phyloP scores from a whole-genome alignment of 2,113 vertebrate genomes.

The Rhinoderma darwinii region DNA sequence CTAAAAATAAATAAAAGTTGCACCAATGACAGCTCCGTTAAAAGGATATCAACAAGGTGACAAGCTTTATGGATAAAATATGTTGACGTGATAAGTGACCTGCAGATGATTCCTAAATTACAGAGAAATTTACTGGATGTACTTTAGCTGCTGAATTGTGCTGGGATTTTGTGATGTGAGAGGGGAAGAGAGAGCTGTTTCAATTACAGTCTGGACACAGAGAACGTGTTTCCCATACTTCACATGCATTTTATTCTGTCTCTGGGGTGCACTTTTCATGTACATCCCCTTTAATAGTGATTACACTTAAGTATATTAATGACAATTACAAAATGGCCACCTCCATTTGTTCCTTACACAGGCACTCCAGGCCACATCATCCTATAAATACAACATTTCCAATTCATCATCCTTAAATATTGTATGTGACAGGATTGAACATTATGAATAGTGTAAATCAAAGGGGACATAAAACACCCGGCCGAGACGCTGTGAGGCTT shows the following conservation, averaged over 20 bases:
- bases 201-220: neutral
- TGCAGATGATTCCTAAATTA: too few relatives aligned
- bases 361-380: neutral
- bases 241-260: too few relatives aligned
- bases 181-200: neutral
- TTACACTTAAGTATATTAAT: too few relatives aligned
- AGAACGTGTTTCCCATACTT: too few relatives aligned
- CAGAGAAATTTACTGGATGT: too few relatives aligned
- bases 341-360: neutral
- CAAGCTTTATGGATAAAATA: neutral
- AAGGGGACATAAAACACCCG: constrained; percentile 3
- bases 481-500: neutral
- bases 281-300: too few relatives aligned
- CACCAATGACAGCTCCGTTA: too few relatives aligned
- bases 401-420: neutral
- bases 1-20: too few relatives aligned
- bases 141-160: neutral
- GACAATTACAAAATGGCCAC: neutral
- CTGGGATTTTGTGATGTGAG: neutral
- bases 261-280: too few relatives aligned
- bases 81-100: too few relatives aligned
- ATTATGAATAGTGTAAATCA: constrained; percentile 9
- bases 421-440: neutral
- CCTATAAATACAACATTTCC: neutral
- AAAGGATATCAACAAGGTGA: too few relatives aligned